Base-by-base conservation (phyloP, 2,797 vertebrate genomes). In the Pangasius mekongensis region DNA sequence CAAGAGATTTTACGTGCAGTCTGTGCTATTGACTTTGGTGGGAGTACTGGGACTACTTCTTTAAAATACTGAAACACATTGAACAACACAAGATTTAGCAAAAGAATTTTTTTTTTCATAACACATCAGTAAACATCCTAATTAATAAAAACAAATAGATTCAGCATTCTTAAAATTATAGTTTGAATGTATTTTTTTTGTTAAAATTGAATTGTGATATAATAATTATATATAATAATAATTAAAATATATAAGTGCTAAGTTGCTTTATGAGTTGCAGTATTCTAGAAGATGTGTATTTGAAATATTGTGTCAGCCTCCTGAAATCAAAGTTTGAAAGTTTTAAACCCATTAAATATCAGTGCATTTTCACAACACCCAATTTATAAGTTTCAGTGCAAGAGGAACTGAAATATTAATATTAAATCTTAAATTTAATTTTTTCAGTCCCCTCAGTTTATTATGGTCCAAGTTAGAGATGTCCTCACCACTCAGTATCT, bases 391-490 rank as follows among this genome's bases (percentile, higher is more conserved):
- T n/a, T 22, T 49, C 43, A n/a, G 24, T 76, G 39, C 22, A 43
- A 24, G 20, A 73, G 5, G 9, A 43, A 22, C 3, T 6, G 3
- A 47, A 74, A 78, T 56, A 78, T 78, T 56, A 11, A 20, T 54
- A 54, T 77, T 52, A 77, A 20, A 52, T 11, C 8, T 11, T 58
- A 33, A 4, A 80, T 22, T 1, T 24, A 5, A 58, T 22, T 22
- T 33, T 22, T 56, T 9, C 49, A 24, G 54, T 36, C 54, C 20
- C 36, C 3, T 36, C 36, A 36, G 52, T 78, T 56, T 87, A 62
- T 85, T 76, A 62, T 67, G 69, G 80, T 80, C 64, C 80, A 85
- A 36, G 24, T 83, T 85, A 73, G 24, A 86, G 80, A 62, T 80
- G 33, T 74, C 27, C 27, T 80, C 52, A 89, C 20, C 33, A 64